phyloP scores from a whole-genome alignment of 2,888 invertebrate genomes.

The Aphelenchoides bicaudatus region DNA sequence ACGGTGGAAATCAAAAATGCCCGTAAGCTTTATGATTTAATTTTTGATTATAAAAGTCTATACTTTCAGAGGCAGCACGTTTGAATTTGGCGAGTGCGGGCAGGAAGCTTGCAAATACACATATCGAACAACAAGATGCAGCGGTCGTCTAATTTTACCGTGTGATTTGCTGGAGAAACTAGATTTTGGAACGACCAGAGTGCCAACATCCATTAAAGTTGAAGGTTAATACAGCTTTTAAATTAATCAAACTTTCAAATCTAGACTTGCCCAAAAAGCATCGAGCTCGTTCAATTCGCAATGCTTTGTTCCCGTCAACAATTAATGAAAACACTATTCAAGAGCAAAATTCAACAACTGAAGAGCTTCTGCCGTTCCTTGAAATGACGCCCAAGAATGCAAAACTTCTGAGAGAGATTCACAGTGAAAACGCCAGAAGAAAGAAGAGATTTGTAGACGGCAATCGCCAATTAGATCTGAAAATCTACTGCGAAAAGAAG shows the following conservation, averaged over 20 bases:
- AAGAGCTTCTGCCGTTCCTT: conserved; percentile 10
- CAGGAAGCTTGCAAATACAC: conserved; percentile 39
- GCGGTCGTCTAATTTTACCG: conserved; percentile 46
- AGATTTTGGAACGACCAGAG: conserved; percentile 50
- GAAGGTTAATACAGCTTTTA: neutral
- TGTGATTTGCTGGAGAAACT: conserved; percentile 51
- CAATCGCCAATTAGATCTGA: conserved; percentile 29
- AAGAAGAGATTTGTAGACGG: conserved; percentile 37
- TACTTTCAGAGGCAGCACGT: conserved; percentile 39
- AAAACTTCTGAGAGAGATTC: conserved; percentile 22
- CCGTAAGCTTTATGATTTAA: conserved; percentile 32
- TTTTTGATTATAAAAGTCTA: conserved; percentile 7
- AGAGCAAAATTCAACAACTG: neutral
- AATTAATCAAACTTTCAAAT: neutral
- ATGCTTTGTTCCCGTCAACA: neutral
- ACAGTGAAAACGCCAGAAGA: conserved; percentile 17
- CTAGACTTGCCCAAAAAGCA: conserved; percentile 4
- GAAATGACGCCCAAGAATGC: conserved; percentile 32
- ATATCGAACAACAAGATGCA: conserved; percentile 25
- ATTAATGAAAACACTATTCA: neutral
- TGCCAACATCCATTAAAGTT: conserved; percentile 9
- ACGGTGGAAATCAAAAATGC: conserved; percentile 49
- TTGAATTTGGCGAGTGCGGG: conserved; percentile 44
- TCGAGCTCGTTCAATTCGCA: neutral
- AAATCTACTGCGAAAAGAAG: conserved; percentile 37